Evolutionary conservation across 1,140 invertebrate genomes (phyloP), one percentile per base, ranked within the genome.

Genomic region (Rhagoletis pomonella): DNA sequence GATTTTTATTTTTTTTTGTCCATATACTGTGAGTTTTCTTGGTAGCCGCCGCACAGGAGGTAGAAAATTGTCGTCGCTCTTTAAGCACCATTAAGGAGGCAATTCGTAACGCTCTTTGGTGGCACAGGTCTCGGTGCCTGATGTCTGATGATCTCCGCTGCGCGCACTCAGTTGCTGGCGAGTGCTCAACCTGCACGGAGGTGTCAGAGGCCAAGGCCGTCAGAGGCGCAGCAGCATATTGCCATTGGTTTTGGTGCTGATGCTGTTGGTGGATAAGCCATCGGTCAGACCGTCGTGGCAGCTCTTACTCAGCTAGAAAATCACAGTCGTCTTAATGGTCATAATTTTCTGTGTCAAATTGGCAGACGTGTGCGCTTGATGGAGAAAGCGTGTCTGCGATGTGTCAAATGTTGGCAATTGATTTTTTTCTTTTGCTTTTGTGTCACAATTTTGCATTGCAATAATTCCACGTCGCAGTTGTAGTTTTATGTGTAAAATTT

Each of bases 31-130:
- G 73, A 12, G 73, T 81, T 50, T 81, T 50, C 47, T 50, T 81
- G 17, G 44, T 50, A 55, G 73, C 19, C 47, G 12, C 47, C 47
- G 12, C 47, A 29, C 73, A 29, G 44, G 73, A 81, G 73, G 44
- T 55, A 55, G 47, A 7, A 81, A 81, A 47, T 81, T 50, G 47
- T 50, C 29, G 29, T 42, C n/a, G 73, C 73, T 81, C 73, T 81
- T 81, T 81, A 81, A 29, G 73, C 9, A 17, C 50, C 73, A 47
- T 81, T 81, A 81, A 81, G 73, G 73, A 81, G 73, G 47, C 73
- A n/a, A 81, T 81, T 81, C n/a, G 73, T 55, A 81, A 81, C 73
- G 73, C 73, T 81, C 73, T 81, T 81, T 19, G 73, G 47, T 81
- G 73, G 73, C n/a, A 42, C 9, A 47, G 69, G 69, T 67, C 42